Evolutionary conservation across 2,797 vertebrate species (phyloP), one percentile per base, ranked within the genome.

Genomic region (Gallinago solitaria): DNA sequence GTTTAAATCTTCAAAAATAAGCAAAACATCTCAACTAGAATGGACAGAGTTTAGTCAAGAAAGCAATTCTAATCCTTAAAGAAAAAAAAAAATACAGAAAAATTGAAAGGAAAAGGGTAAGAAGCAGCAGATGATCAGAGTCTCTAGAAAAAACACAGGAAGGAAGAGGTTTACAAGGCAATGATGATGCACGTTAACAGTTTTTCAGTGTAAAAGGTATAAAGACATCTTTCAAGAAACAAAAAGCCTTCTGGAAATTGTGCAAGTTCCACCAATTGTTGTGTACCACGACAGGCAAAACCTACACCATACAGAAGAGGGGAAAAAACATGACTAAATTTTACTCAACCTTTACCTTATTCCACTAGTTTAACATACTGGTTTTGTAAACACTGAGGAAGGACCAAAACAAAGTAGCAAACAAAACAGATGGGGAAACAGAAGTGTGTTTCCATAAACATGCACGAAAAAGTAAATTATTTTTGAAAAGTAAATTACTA

Each of bases 61-160:
- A 89, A 75, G 16, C 9, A 64, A 68, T 25, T 24, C 20, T 17
- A 65, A 69, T 1, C 5, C 30, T n/a, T n/a, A 11, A 30, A n/a
- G 30, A 39, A 39, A 16, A n/a, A 54, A 54, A 37, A 65, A 3
- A 17, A n/a, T 5, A 63, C 2, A 60, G 3, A 87, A 74, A 28
- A 59, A 59, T 2, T 35, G 11, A 69, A 85, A 32, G 41, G 24
- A 80, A 85, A 68, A 9, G 9, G 21, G 8, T 25, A 83, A 27
- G 61, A 81, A 92, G 27, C 1, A 83, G 41, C 35, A 83, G 35
- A 67, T 33, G 33, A 92, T 35, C 4, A 0, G 81, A 64, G 35
- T 41, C 85, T 89, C 69, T 21, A 83, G 51, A 70, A 89, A 89
- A 88, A 91, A 90, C 45, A 91, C 27, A 89, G 54, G 89, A 84